Evolutionary conservation across 2,888 invertebrate genomes (phyloP).

Genomic region (Polyommatus iphigenia): DNA sequence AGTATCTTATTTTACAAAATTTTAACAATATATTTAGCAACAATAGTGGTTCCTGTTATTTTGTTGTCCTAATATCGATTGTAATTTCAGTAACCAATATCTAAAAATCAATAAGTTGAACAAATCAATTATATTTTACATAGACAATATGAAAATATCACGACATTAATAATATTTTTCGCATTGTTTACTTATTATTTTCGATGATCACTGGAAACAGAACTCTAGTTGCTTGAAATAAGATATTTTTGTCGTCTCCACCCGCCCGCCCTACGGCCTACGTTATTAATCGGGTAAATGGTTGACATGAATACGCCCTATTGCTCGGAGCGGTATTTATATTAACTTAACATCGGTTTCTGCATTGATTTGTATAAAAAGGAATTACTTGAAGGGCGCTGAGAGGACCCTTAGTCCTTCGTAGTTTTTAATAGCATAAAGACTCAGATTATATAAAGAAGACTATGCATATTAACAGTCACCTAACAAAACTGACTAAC

Average conservation of each 20-base stretch:
- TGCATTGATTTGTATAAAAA: constrained; percentile 13
- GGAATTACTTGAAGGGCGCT: background rate
- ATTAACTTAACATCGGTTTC: constrained; percentile 8
- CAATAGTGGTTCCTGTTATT: too few relatives aligned
- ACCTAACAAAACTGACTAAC: too few relatives aligned
- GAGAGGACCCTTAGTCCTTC: background rate
- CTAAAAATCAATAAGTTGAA: background rate
- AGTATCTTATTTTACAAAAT: too few relatives aligned
- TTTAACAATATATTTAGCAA: too few relatives aligned
- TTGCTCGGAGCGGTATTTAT: constrained; percentile 8
- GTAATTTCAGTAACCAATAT: too few relatives aligned
- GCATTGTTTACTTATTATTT: constrained; percentile 12
- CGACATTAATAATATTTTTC: background rate
- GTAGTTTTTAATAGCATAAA: background rate
- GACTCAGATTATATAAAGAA: too few relatives aligned
- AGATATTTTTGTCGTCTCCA: background rate
- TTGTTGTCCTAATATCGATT: too few relatives aligned
- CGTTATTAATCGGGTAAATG: constrained; percentile 5
- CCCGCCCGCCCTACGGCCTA: background rate
- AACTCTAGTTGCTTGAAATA: background rate
- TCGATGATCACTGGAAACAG: background rate
- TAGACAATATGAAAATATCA: background rate
- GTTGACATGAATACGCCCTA: constrained; percentile 10
- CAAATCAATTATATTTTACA: background rate
- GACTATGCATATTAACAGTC: too few relatives aligned